phyloP scores from a whole-genome alignment of 2,888 invertebrate species.

The Melangyna quadrimaculata region DNA sequence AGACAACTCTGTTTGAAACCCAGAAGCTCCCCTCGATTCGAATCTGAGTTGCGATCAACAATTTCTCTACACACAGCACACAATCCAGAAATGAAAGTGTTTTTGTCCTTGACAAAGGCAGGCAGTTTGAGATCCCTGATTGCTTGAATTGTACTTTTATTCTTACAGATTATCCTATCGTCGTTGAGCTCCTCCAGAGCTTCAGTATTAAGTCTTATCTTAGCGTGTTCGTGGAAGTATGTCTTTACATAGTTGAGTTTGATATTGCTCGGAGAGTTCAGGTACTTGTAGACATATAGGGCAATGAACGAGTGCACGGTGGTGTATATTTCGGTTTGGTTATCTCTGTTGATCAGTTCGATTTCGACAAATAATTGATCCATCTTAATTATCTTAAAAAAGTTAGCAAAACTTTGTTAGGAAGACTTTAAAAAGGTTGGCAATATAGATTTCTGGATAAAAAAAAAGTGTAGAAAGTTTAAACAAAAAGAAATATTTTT shows the following conservation, averaged over 20 bases:
- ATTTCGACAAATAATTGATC: constrained; percentile 80
- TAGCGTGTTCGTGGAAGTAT: constrained; percentile 73
- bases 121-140: constrained; percentile 83
- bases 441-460: constrained; percentile 1
- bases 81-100: constrained; percentile 88
- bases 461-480: constrained; percentile 52
- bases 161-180: constrained; percentile 77
- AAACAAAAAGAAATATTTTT: constrained; percentile 32
- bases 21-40: constrained; percentile 81
- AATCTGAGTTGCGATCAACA: constrained; percentile 80
- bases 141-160: constrained; percentile 75
- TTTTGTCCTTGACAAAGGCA: constrained; percentile 83
- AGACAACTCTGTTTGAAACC: constrained; percentile 92
- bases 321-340: constrained; percentile 78
- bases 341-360: constrained; percentile 76
- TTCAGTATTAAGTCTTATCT: constrained; percentile 74
- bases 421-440: constrained; percentile 38
- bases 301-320: constrained; percentile 86
- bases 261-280: constrained; percentile 81
- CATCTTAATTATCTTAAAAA: constrained; percentile 73
- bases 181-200: constrained; percentile 77
- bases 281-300: constrained; percentile 84
- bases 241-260: constrained; percentile 80
- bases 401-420: not conserved
- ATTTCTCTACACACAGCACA: constrained; percentile 87